These are phyloP conservation scores for Xiphias gladius DNA, from an alignment of 2,113 vertebrate species.

Conservation along the genomic window DNA sequence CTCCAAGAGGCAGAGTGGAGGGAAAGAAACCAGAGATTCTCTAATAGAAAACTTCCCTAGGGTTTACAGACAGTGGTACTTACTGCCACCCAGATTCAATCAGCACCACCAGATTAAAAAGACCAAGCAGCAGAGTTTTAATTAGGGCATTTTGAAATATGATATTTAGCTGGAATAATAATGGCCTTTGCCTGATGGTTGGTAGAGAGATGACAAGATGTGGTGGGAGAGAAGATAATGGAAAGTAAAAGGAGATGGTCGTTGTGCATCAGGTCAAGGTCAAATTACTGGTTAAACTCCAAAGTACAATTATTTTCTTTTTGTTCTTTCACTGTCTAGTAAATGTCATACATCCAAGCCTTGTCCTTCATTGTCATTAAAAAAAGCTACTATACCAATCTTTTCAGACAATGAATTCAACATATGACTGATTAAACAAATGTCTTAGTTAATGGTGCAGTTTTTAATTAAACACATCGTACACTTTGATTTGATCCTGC, in stretches of 20 bases:
- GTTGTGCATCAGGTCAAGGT: slow-evolving; percentile 65
- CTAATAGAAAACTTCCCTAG: slow-evolving; percentile 73
- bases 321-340: background rate
- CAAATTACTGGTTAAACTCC: background rate
- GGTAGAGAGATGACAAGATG: slow-evolving; percentile 53
- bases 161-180: slow-evolving; percentile 69
- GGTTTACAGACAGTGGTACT: slow-evolving; percentile 79
- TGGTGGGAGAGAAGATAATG: slow-evolving; percentile 37
- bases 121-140: slow-evolving; percentile 70
- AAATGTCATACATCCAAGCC: too few species aligned
- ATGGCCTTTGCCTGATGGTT: slow-evolving; percentile 64
- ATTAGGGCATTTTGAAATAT: slow-evolving; percentile 78
- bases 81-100: slow-evolving; percentile 81
- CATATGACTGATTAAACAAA: too few species aligned
- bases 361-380: too few species aligned
- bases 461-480: too few species aligned
- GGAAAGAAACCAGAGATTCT: slow-evolving; percentile 43
- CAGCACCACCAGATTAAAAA: slow-evolving; percentile 76
- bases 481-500: too few species aligned
- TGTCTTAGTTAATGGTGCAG: too few species aligned
- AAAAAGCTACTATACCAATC: background rate
- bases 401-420: background rate
- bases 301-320: background rate
- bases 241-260: slow-evolving; percentile 44
- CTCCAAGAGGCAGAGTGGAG: slow-evolving; percentile 63